Conservation (phyloP, 1,140 invertebrate species). For the Anastrepha ludens region DNA sequence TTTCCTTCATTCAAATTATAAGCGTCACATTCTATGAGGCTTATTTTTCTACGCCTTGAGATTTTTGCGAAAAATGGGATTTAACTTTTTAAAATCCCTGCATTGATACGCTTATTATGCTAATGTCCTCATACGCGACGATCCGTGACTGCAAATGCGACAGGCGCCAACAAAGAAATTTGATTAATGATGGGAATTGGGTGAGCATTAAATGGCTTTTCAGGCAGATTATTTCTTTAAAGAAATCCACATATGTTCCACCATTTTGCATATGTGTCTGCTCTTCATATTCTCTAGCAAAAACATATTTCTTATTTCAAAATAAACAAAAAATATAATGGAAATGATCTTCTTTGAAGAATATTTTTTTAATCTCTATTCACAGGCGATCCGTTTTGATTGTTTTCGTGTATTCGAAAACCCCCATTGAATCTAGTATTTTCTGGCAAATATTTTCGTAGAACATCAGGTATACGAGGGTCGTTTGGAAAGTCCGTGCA, state of each 20-base stretch:
- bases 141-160: not conserved
- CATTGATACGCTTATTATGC: constrained; percentile 22
- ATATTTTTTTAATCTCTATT: too few relatives aligned
- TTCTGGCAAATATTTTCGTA: too few relatives aligned
- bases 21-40: not conserved
- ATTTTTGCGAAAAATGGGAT: not conserved
- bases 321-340: too few relatives aligned
- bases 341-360: too few relatives aligned
- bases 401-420: too few relatives aligned
- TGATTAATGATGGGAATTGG: constrained; percentile 67
- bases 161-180: constrained; percentile 64
- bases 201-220: constrained; percentile 57
- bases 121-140: not conserved
- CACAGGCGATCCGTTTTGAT: too few relatives aligned
- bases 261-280: not conserved
- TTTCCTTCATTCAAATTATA: not conserved
- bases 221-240: not conserved
- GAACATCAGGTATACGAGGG: too few relatives aligned
- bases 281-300: too few relatives aligned
- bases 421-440: too few relatives aligned
- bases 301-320: too few relatives aligned
- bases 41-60: not conserved
- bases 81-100: not conserved
- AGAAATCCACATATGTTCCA: not conserved
- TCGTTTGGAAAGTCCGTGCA: too few relatives aligned